Conservation (phyloP, 2,888 invertebrate species). For the Chydorus sphaericus region DNA sequence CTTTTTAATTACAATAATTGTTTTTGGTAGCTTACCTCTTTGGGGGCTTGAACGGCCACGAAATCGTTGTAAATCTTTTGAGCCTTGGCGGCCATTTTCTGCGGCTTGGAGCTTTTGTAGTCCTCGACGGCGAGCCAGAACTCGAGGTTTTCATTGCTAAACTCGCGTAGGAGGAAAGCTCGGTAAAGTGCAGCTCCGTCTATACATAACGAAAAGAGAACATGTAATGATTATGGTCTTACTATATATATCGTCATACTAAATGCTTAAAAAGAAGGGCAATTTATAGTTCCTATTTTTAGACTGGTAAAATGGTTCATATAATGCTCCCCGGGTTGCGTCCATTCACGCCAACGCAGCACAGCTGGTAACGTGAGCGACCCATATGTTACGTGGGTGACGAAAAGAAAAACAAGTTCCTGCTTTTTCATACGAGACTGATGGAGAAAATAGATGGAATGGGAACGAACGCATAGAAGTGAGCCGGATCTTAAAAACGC, state of each 20-base stretch:
- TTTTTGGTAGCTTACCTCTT: constrained; percentile 30
- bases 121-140: constrained; percentile 42
- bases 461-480: too few relatives aligned
- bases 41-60: constrained; percentile 36
- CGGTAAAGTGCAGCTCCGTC: constrained; percentile 38
- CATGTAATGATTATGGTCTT: not conserved
- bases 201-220: constrained; percentile 23
- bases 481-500: too few relatives aligned
- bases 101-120: constrained; percentile 30
- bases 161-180: constrained; percentile 37
- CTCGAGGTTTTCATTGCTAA: constrained; percentile 41
- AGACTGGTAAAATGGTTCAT: too few relatives aligned
- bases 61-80: constrained; percentile 37
- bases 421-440: too few relatives aligned
- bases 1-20: not conserved
- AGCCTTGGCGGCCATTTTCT: constrained; percentile 29
- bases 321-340: too few relatives aligned
- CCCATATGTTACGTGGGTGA: too few relatives aligned
- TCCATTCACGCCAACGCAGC: too few relatives aligned
- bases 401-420: too few relatives aligned
- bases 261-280: too few relatives aligned
- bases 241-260: not conserved
- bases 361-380: too few relatives aligned
- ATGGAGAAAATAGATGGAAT: too few relatives aligned
- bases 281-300: too few relatives aligned